Evolutionary conservation across 2,113 vertebrate genomes (phyloP), one percentile per base, ranked within the genome.

Genomic region (Loxodonta africana): DNA sequence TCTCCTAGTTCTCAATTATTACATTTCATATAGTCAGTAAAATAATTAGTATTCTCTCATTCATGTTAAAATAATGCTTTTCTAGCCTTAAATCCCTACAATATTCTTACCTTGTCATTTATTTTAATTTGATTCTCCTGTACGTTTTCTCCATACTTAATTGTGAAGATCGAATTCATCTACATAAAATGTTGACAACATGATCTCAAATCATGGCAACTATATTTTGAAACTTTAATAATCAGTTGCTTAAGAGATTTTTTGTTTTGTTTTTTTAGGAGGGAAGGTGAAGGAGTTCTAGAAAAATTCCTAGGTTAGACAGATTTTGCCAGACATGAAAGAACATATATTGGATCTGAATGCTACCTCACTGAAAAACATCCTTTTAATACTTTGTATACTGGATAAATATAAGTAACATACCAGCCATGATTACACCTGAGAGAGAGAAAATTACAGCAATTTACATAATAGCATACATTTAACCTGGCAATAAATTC

Each of bases 381-480:
- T 73, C 88, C 15, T 17, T 41, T 8, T 94, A 85, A 90, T 74
- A 25, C 15, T 88, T 62, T 83, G 85, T 67, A 28, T 82, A 80
- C 28, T 85, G 17, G 67, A 57, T 87, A 94, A 90, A 96, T 71
- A 7, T 71, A 69, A 67, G 26, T n/a, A 73, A 15, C 48, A 62
- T 78, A 77, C 1, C 44, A 91, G 78, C n/a, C 7, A 30, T 74
- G 60, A 85, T 77, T 95, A 94, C 28, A 18, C 51, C 94, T 85
- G 81, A 90, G 60, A 86, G n/a, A 81, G n/a, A 81, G 48, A 88
- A 87, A 84, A 77, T 37, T 80, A 9, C 65, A 81, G 41, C 33
- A 37, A 94, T 94, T 97, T 97, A 94, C 14, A 51, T 81, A 96
- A 90, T 90, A 82, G 11, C 51, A 73, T 92, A 67, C 77, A 78